Percentiles rank a stretch among this genome's conserved stretches.
Evolutionary conservation across 2,888 invertebrate genomes (phyloP).

Genomic region (Dichetophora obliterata): DNA sequence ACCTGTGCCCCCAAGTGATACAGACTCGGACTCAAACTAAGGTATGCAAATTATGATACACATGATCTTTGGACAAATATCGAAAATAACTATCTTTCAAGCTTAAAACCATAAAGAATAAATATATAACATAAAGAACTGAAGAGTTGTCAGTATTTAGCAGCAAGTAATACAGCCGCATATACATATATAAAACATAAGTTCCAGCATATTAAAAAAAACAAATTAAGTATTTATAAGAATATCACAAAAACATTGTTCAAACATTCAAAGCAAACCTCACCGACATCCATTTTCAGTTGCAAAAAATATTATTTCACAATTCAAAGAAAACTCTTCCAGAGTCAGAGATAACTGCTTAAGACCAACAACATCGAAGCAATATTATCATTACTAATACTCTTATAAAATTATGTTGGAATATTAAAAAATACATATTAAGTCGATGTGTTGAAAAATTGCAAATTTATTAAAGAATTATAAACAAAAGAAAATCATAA

Average conservation of each 20-base stretch:
- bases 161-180: neutral
- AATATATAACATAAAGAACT: slow-evolving; percentile 10
- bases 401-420: slow-evolving; percentile 14
- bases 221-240: neutral
- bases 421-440: neutral
- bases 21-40: slow-evolving; percentile 74
- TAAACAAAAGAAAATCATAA: neutral
- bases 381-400: slow-evolving; percentile 38
- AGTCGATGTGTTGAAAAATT: slow-evolving; percentile 12
- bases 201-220: slow-evolving; percentile 27
- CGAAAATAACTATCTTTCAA: neutral
- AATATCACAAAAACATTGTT: neutral
- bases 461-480: slow-evolving; percentile 7
- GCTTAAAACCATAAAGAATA: neutral
- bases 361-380: slow-evolving; percentile 39
- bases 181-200: neutral
- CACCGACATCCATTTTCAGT: too few species aligned
- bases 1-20: slow-evolving; percentile 71
- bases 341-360: slow-evolving; percentile 22
- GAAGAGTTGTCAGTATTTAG: too few species aligned
- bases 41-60: slow-evolving; percentile 25
- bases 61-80: too few species aligned
- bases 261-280: too few species aligned
- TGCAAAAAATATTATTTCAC: neutral
- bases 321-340: slow-evolving; percentile 4